Base-by-base conservation (phyloP, 2,797 vertebrate genomes). In the Anabas testudineus region DNA sequence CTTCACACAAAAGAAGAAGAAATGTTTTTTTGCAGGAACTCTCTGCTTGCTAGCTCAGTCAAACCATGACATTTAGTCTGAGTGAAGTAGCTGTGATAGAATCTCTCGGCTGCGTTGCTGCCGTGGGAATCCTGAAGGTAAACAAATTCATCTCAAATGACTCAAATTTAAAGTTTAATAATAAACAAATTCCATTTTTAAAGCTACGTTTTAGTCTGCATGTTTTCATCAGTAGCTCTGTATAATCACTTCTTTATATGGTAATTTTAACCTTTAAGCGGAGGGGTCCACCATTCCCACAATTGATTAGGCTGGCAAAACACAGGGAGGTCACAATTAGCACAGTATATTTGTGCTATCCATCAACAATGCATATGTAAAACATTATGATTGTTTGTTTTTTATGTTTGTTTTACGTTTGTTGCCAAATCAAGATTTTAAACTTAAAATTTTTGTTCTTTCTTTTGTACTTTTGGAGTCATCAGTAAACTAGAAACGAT, bases 61-160 rank as follows among this genome's bases (percentile, higher is more conserved):
- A 80, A 67, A 80, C 49, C 24, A 1, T 85, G 81, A 79, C 69
- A 77, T 87, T 87, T 76, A 67, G 41, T 63, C 13, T n/a, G 53
- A 78, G 24, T 49, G 66, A 71, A 51, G 65, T 22, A 19, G 28
- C 68, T 59, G 21, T 32, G 62, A 70, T 45, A 48, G 42, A 74
- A 76, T 60, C 60, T n/a, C 32, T 51, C 3, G 9, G 22, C 34
- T 6, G 39, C 39, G 10, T 28, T 24, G 55, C 34, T 5, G 28
- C 26, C 36, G 9, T 24, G 37, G 37, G 54, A 59, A 51, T 6
- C n/a, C 13, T 36, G 64, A 64, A 22, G 53, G 22, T 42, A 26
- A 3, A 34, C 22, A 43, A 70, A 73, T 42, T 34, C 4, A n/a
- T 68, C 45, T 45, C 7, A 73, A 71, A 64, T 26, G 3, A 67